Conservation (phyloP, 2,888 invertebrate species). For the Globia sparganii region DNA sequence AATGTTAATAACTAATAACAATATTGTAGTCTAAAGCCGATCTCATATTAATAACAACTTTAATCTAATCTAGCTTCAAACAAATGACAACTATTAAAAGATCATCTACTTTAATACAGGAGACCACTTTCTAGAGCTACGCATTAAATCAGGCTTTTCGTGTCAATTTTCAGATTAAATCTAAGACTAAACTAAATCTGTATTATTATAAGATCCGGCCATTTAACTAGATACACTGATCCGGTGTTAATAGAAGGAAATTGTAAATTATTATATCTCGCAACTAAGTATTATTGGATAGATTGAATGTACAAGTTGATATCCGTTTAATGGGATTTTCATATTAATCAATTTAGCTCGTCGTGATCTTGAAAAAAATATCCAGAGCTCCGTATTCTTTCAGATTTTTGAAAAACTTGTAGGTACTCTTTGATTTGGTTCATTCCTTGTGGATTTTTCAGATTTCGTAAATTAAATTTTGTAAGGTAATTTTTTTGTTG, state of each 20-base stretch:
- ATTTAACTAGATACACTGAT: constrained; percentile 17
- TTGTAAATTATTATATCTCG: constrained; percentile 22
- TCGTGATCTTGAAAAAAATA: background rate
- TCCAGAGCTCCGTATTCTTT: background rate
- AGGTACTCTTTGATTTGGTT: background rate
- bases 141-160: background rate
- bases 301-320: background rate
- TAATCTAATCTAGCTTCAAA: background rate
- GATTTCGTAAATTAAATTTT: background rate
- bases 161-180: constrained; percentile 23
- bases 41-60: background rate
- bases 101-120: background rate
- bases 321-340: background rate
- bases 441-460: background rate
- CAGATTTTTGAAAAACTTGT: background rate
- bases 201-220: constrained; percentile 29
- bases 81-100: constrained; percentile 1
- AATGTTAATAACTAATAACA: background rate
- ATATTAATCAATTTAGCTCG: background rate
- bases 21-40: background rate
- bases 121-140: background rate
- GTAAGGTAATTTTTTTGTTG: background rate
- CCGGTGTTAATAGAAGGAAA: constrained; percentile 44
- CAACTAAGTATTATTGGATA: background rate
- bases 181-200: constrained; percentile 2